Conservation (phyloP, 2,888 invertebrate species). For the Eledone cirrhosa region DNA sequence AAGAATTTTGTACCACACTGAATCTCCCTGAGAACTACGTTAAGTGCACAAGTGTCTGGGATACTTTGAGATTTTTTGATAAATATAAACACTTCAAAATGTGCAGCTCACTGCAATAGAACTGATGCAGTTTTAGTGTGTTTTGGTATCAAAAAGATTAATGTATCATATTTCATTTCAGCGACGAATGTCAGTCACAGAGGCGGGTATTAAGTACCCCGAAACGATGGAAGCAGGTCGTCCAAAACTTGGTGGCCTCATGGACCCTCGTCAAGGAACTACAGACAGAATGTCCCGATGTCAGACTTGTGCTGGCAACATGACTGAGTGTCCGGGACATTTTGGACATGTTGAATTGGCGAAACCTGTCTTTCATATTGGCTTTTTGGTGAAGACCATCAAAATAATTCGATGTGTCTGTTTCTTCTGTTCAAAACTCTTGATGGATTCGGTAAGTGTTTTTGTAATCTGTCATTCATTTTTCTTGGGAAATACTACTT, state of each 20-base stretch:
- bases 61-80: too few species aligned
- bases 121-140: too few species aligned
- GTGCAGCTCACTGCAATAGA: too few species aligned
- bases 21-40: too few species aligned
- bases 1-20: too few species aligned
- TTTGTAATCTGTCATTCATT: slow-evolving; percentile 17
- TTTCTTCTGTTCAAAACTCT: slow-evolving; percentile 96
- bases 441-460: slow-evolving; percentile 88
- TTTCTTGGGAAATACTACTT: too few species aligned
- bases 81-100: too few species aligned
- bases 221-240: slow-evolving; percentile 99
- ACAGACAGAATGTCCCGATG: slow-evolving; percentile 84
- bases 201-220: slow-evolving; percentile 94
- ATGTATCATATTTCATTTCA: slow-evolving; percentile 71
- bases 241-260: slow-evolving; percentile 96
- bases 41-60: too few species aligned
- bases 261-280: slow-evolving; percentile 99
- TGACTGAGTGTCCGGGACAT: slow-evolving; percentile 99
- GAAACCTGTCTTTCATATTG: slow-evolving; percentile 98
- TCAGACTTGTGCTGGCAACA: slow-evolving; percentile 76
- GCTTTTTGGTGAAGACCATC: slow-evolving; percentile 95
- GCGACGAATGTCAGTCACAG: slow-evolving; percentile 94
- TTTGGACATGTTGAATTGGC: slow-evolving; percentile 98
- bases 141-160: too few species aligned
- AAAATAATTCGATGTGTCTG: slow-evolving; percentile 98